A percentile compares a stretch with the other conserved stretches of the same genome.
Conservation (phyloP, 2,888 invertebrate species). For the Brenthis daphne region DNA sequence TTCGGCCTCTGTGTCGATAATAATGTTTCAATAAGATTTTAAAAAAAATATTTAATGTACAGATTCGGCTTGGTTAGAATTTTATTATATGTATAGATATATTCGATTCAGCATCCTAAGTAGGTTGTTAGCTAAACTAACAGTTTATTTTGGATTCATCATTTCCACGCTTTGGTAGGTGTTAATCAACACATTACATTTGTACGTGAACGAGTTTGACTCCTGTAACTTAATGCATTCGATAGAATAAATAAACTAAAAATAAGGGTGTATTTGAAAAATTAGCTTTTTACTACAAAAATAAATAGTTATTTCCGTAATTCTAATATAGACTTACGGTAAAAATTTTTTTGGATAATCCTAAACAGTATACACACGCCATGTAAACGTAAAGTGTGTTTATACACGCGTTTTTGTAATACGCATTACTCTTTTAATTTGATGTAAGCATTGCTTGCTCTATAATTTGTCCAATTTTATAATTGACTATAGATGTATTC, state of each 20-base stretch:
- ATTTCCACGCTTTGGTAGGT: conserved; percentile 12
- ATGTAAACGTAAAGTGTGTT: too few species aligned
- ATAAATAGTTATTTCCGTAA: not conserved
- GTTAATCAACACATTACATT: conserved; percentile 24
- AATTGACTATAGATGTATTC: too few species aligned
- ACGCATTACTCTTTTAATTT: too few species aligned
- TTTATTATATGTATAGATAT: too few species aligned
- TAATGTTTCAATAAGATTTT: too few species aligned
- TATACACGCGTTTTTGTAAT: not conserved
- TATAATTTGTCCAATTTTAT: too few species aligned
- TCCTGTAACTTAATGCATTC: not conserved
- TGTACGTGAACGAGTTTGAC: conserved; percentile 19
- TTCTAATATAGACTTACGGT: not conserved
- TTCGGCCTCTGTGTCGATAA: too few species aligned
- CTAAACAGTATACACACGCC: too few species aligned
- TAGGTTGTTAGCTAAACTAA: conserved; percentile 13
- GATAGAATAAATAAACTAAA: not conserved
- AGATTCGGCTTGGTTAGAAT: too few species aligned
- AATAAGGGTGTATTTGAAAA: not conserved
- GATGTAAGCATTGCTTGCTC: too few species aligned
- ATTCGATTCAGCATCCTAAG: not conserved
- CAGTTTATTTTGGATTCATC: conserved; percentile 2
- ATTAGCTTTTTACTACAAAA: not conserved
- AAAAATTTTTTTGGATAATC: not conserved
- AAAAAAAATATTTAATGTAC: too few species aligned